Evolutionary conservation across 2,113 vertebrate genomes (phyloP).

Genomic region (Anolis carolinensis): DNA sequence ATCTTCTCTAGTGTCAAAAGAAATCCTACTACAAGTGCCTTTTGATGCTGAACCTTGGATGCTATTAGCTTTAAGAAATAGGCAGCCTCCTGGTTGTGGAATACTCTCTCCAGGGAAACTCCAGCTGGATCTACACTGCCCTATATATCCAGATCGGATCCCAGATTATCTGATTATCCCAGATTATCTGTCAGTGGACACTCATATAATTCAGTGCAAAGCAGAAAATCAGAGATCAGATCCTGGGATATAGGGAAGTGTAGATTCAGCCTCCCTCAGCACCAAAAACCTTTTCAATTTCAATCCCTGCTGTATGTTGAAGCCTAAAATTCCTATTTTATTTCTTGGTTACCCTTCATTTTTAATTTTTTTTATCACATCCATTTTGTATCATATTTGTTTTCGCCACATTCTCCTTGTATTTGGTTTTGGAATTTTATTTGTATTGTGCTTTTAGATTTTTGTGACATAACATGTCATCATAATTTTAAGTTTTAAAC

Average conservation of each 20-base stretch:
- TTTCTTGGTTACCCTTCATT: neutral
- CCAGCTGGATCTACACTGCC: no score
- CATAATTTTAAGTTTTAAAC: neutral
- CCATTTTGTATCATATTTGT: no score
- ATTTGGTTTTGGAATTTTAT: neutral
- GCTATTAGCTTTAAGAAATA: neutral
- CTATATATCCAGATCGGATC: no score
- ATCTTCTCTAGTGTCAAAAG: neutral
- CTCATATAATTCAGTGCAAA: no score
- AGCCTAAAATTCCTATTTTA: neutral
- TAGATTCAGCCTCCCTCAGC: no score
- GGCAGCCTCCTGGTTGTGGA: neutral
- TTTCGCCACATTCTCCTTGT: no score
- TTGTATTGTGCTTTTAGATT: neutral
- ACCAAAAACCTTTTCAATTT: neutral
- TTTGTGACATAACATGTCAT: neutral
- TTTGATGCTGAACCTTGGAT: neutral
- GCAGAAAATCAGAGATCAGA: no score
- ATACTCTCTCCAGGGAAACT: neutral
- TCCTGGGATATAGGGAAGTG: no score
- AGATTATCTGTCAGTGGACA: no score
- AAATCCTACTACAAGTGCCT: neutral
- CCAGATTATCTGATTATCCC: no score
- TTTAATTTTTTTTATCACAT: neutral
- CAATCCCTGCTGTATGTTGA: neutral